These are phyloP conservation scores for Halichoeres trimaculatus DNA, from an alignment of 2,113 vertebrate species.

Conservation along the genomic window DNA sequence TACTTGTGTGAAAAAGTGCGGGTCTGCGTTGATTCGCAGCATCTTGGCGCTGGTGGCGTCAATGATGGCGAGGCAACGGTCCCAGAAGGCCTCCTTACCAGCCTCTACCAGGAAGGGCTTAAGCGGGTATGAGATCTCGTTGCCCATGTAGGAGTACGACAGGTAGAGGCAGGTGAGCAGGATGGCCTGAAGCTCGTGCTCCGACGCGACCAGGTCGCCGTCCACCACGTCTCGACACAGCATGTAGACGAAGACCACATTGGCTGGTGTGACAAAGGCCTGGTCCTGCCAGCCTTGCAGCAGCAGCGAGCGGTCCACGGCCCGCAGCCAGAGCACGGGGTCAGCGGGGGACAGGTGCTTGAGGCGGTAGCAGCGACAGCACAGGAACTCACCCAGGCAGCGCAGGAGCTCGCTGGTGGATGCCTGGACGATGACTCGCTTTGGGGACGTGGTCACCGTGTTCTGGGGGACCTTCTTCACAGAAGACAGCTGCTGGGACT, in stretches of 20 bases:
- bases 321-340: conserved; percentile 85
- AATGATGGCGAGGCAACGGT: conserved; percentile 86
- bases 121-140: conserved; percentile 89
- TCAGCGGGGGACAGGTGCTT: conserved; percentile 84
- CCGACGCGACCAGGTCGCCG: conserved; percentile 82
- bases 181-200: conserved; percentile 86
- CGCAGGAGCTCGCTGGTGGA: conserved; percentile 88
- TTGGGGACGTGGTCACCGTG: conserved; percentile 73
- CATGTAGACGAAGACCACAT: conserved; percentile 89
- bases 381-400: conserved; percentile 87
- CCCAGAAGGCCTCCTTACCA: conserved; percentile 88
- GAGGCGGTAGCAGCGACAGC: conserved; percentile 85
- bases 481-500: conserved; percentile 77
- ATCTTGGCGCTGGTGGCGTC: conserved; percentile 85
- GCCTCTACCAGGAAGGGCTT: conserved; percentile 89
- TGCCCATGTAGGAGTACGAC: conserved; percentile 91
- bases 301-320: conserved; percentile 86
- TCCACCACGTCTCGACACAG: conserved; percentile 86
- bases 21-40: conserved; percentile 88
- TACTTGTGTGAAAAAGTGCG: conserved; percentile 89
- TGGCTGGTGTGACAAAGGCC: conserved; percentile 88
- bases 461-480: conserved; percentile 75
- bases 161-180: conserved; percentile 89
- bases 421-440: conserved; percentile 87
- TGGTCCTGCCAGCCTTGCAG: conserved; percentile 91